These are phyloP conservation scores for Pygmarrhopalites habei DNA, from an alignment of 1,140 invertebrate genomes.

Conservation along the genomic window DNA sequence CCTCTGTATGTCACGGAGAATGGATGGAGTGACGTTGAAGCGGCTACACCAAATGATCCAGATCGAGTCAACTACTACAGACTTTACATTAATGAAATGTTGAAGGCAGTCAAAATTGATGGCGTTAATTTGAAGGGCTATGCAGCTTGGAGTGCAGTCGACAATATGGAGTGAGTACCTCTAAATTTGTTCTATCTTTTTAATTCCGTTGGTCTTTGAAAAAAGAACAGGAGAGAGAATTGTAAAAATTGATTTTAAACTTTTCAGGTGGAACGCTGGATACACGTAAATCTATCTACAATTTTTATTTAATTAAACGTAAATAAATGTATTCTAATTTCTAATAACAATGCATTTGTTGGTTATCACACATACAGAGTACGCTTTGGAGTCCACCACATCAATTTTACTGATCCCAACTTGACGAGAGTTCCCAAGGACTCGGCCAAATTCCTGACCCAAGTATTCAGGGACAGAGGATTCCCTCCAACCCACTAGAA, in stretches of 20 bases:
- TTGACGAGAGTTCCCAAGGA: slow-evolving; percentile 14
- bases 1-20: slow-evolving; percentile 28
- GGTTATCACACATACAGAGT: too few relatives aligned
- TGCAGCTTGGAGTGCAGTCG: slow-evolving; percentile 19
- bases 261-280: slow-evolving; percentile 3
- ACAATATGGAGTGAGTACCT: too few relatives aligned
- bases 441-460: slow-evolving; percentile 7
- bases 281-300: slow-evolving; percentile 12
- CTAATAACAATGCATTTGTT: too few relatives aligned
- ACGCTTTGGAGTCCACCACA: slow-evolving; percentile 23
- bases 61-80: slow-evolving; percentile 15
- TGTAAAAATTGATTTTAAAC: too few relatives aligned
- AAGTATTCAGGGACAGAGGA: slow-evolving; percentile 20
- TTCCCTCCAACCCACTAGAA: slow-evolving; percentile 4
- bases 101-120: slow-evolving; percentile 24
- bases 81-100: slow-evolving; percentile 30
- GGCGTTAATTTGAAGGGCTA: slow-evolving; percentile 22
- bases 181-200: too few relatives aligned
- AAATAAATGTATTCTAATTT: too few relatives aligned
- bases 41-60: not conserved
- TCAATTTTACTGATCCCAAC: slow-evolving; percentile 23
- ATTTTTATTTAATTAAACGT: too few relatives aligned
- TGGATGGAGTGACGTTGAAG: slow-evolving; percentile 12
- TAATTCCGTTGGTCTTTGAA: too few relatives aligned
- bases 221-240: too few relatives aligned